Evolutionary conservation across 2,888 invertebrate species (phyloP), one percentile per base, ranked within the genome.

Genomic region (Stenolophus ochropezus): DNA sequence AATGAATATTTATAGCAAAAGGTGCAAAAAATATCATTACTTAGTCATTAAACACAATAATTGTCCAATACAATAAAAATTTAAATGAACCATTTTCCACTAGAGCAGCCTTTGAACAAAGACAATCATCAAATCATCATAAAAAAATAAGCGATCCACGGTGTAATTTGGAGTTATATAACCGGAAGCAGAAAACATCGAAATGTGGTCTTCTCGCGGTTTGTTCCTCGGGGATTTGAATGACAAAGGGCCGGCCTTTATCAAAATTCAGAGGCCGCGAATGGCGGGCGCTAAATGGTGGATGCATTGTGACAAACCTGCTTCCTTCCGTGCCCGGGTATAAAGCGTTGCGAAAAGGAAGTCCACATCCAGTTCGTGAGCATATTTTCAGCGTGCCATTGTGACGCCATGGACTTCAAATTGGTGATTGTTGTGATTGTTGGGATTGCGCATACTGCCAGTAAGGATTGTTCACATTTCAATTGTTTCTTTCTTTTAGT

Each of bases 331-430:
- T 18, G 14, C 16, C 16, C 5, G 65, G 14, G 69, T 79, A 79
- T 79, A 79, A 79, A 79, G 53, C 79, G 71, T 79, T 79, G 79
- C 79, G 69, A 69, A 79, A 79, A 23, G 79, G 79, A 79, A 71
- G 49, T 25, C 69, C 14, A 71, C 79, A 69, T 79, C 71, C 79
- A 79, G 69, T 79, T 69, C 33, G 69, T 79, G 69, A 79, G 69
- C 51, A 79, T 27, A 53, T 25, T 53, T 51, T 23, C 4, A 16
- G 14, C 23, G 65, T 69, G 65, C 5, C 6, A 69, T 69, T 27
- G 65, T 69, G 33, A n/a, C n/a, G 18, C 16, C 11, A 27, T 69
- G 65, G 18, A 69, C 33, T 8, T 56, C 20, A 56, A 27, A 18
- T 16, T 27, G 8, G 27, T 69, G 33, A 27, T 18, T 27, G 27